Base-by-base conservation (phyloP, 23 tunicate species). In the Botrylloides violaceus region DNA sequence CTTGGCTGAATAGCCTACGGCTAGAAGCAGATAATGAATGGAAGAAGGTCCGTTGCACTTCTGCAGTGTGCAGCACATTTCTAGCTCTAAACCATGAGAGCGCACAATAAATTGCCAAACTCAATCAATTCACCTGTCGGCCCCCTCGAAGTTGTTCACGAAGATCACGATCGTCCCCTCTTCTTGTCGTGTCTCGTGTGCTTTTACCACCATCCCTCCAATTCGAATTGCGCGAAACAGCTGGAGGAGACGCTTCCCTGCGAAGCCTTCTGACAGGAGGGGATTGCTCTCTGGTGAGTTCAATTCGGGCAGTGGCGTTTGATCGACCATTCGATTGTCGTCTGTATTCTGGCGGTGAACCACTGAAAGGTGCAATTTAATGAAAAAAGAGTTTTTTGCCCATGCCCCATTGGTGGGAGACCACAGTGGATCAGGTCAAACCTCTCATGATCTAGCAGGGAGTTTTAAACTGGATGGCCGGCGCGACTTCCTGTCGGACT, bases 61-160 rank as follows among this genome's bases (percentile, higher is more conserved):
- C n/a, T n/a, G n/a, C n/a, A n/a, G n/a, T n/a, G n/a, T n/a, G n/a
- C n/a, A n/a, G n/a, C n/a, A n/a, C n/a, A n/a, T n/a, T n/a, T n/a
- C n/a, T n/a, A n/a, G n/a, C n/a, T n/a, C n/a, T n/a, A n/a, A n/a
- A n/a, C n/a, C n/a, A n/a, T n/a, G n/a, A n/a, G n/a, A n/a, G n/a
- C n/a, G 58, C 58, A 19, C 58, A 20, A 49, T 49, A 0, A 49
- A 20, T 19, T 19, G n/a, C 21, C 21, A 19, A 49, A 49, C 58
- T n/a, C n/a, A 60, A 20, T 18, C 38, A 12, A 29, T 21, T 4
- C 28, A 68, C 74, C 74, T 68, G 74, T 37, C 74, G 12, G 23
- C 74, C 58, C 25, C 74, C 74, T 38, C 74, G 43, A 22, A 68
- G 43, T 25, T 68, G 74, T 43, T 68, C 74, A 12, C 74, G 36